Base-by-base conservation (phyloP, 2,888 invertebrate species). In the Leucophenga maculata region DNA sequence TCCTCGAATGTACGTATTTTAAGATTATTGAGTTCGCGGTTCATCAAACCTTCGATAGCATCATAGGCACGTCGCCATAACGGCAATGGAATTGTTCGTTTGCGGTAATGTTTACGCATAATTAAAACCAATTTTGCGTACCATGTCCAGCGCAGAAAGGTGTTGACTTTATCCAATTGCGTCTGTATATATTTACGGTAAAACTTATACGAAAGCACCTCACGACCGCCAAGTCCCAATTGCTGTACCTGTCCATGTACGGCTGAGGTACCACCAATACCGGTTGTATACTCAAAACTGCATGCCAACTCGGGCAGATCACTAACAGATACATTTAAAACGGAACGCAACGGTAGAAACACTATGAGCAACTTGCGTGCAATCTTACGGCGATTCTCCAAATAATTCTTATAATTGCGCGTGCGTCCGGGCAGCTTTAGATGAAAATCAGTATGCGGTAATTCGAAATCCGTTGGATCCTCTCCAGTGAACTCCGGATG, bases 1-100 rank as follows among this genome's bases (percentile, higher is more conserved):
- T 92, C 90, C 55, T 92, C 89, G 59, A 94, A 91, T 8, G 94
- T 93, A 67, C 91, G 89, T 65, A 92, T 91, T 89, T 94, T 92
- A 44, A 93, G 82, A 78, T 92, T 91, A 77, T 93, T 91, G 76
- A 95, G 90, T 86, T 93, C 92, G 78, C 91, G 90, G 50, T 90
- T 89, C 69, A 92, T 89, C 1, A 92, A 84, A 31, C 88, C 89
- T 71, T 89, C 90, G 1, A 89, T 84, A 54, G 89, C 90, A 9
- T 77, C 76, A 75, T 89, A 87, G 11, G 89, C 82, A 18, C 84
- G 84, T 9, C 81, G 78, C 84, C 88, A 86, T 13, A 77, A n/a
- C 13, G 72, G 72, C 4, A 74, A 20, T 13, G 83, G 80, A 69
- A 85, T 80, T 0, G 86, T 74, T 0, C 85, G 82, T 68, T 85